Evolutionary conservation across 2,888 invertebrate genomes (phyloP), one percentile per base, ranked within the genome.

Genomic region (Oxystoma pomonae): DNA sequence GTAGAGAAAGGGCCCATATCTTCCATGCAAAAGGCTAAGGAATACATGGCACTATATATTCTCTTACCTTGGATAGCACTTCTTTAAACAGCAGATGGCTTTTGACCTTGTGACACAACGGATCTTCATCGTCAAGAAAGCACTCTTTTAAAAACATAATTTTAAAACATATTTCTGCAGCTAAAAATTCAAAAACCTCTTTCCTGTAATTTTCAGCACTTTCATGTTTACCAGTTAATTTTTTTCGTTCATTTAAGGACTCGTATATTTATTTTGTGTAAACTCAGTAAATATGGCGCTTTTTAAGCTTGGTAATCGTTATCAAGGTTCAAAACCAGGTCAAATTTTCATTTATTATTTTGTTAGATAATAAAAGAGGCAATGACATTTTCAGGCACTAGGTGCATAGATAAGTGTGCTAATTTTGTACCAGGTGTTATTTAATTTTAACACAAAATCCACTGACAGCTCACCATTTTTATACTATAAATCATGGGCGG

Each of bases 61-160:
- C 49, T 63, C 57, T 58, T 65, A 68, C 68, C 64, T 64, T 64
- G 18, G 52, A 58, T 57, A 68, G 64, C 57, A 55, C 57, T n/a
- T 68, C 66, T 20, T 65, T 63, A 63, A 70, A 67, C 53, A 59
- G 61, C 12, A 70, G 7, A 63, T 61, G 67, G 16, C 50, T 61
- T 20, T 61, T 59, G 17, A 69, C 53, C 20, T 64, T 58, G 49
- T 50, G 49, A 60, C 67, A 70, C 9, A 64, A 35, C 12, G 67
- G 68, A 61, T 72, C 70, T n/a, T 67, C 67, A 22, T 69, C 68
- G 5, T 71, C 67, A 19, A 69, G 51, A 12, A 52, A 58, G 55
- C 67, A 65, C 64, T 72, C 70, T 59, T 60, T 49, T 63, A 71
- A 66, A 69, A 68, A 59, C 16, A 51, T 21, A 49, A 16, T 17